These are phyloP conservation scores for Nixonia krombeini DNA, from an alignment of 1,140 invertebrate genomes.

Conservation along the genomic window DNA sequence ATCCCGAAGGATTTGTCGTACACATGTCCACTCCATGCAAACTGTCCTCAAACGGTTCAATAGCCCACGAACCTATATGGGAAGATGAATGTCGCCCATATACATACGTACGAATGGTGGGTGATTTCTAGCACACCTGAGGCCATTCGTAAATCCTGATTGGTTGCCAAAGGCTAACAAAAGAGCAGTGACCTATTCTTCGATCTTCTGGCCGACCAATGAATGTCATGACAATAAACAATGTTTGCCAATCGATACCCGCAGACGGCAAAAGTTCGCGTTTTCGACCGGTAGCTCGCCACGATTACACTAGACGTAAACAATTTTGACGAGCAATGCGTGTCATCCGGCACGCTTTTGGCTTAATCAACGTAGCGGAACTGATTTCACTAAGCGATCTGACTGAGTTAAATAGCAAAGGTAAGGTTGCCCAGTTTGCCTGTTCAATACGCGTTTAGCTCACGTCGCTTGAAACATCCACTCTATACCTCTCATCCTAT, in stretches of 20 bases:
- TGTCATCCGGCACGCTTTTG: too few species aligned
- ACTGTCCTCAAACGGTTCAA: conserved; percentile 66
- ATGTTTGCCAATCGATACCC: conserved; percentile 7
- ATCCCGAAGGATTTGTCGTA: conserved; percentile 70
- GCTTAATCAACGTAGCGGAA: too few species aligned
- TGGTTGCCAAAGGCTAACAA: conserved; percentile 41
- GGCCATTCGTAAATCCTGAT: conserved; percentile 58
- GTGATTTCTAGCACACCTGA: conserved; percentile 66
- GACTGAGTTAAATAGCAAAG: too few species aligned
- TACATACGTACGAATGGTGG: conserved; percentile 51
- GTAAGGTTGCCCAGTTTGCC: too few species aligned
- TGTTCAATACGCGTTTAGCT: too few species aligned
- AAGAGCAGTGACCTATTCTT: conserved; percentile 38
- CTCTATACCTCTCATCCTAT: too few species aligned
- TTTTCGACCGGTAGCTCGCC: too few species aligned
- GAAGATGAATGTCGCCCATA: conserved; percentile 63
- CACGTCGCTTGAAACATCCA: too few species aligned
- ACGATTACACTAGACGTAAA: too few species aligned
- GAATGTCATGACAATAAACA: conserved; percentile 13
- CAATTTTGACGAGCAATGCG: too few species aligned
- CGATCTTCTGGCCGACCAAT: conserved; percentile 15
- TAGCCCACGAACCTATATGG: conserved; percentile 51
- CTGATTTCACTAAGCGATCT: too few species aligned
- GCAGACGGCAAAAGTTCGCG: too few species aligned
- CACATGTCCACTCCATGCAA: conserved; percentile 65